Percentiles rank a stretch among this genome's conserved stretches.
These are phyloP conservation scores for Eriosoma lanigerum DNA, from an alignment of 1,140 invertebrate genomes.

Conservation along the genomic window DNA sequence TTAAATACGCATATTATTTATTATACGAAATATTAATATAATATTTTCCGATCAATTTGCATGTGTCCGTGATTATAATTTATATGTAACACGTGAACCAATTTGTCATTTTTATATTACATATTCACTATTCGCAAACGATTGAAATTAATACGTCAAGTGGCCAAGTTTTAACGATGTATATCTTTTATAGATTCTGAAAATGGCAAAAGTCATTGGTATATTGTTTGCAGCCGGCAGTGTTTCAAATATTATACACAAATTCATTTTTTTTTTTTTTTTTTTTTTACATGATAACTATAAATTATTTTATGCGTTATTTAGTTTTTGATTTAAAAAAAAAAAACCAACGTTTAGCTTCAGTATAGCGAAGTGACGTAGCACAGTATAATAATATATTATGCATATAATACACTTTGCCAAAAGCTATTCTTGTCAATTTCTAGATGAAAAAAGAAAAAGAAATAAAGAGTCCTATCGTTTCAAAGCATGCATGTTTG, in stretches of 20 bases:
- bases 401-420: not conserved
- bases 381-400: not conserved
- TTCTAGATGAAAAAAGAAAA: not conserved
- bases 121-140: not conserved
- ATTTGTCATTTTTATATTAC: no score
- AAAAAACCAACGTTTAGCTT: not conserved
- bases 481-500: no score
- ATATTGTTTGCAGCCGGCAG: no score
- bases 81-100: no score
- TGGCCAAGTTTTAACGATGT: not conserved
- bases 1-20: no score
- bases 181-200: not conserved
- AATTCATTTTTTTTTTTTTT: no score
- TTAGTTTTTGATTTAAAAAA: not conserved
- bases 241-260: no score
- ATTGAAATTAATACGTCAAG: not conserved
- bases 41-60: no score
- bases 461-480: not conserved
- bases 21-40: no score
- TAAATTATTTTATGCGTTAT: not conserved
- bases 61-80: no score
- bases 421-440: constrained; percentile 5
- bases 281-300: not conserved
- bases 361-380: no score
- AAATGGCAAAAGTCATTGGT: not conserved